Base-by-base conservation (phyloP, 2,888 invertebrate species). In the Xylota sylvarum region DNA sequence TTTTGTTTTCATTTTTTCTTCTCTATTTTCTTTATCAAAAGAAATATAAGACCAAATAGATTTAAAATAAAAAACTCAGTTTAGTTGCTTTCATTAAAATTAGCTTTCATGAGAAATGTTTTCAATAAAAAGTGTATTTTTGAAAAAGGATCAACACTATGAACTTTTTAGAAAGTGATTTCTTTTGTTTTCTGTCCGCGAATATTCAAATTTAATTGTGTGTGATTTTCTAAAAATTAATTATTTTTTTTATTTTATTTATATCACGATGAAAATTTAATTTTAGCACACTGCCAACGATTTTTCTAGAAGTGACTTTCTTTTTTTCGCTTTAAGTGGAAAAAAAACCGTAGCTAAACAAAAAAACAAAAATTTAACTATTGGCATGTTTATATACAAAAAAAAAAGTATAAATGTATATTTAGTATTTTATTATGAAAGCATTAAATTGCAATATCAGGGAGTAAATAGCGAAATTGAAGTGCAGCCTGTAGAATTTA, bases 271-370 rank as follows among this genome's bases (percentile, higher is more conserved):
- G 48, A n/a, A 14, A 1, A 40, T 69, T 43, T 50, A 58, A 50
- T 60, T 19, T 43, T 60, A 77, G 69, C 69, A 77, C 69, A 77
- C 37, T 60, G 69, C 60, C 77, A 69, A 69, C 58, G 50, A 60
- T 77, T 69, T 77, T 69, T 67, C 46, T 77, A 77, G 50, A 60
- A 69, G 67, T 77, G 77, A 60, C 58, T 67, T 67, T 69, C 60
- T 60, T 77, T n/a, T 30, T 56, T 69, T 60, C 58, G 60, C 52
- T 69, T 77, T 40, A 60, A 64, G 48, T 76, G 76, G 48, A 58
- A n/a, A 30, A 23, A 40, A 35, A 30, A 27, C 50, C 4, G 5
- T 50, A 60, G 50, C 12, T 5, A 23, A n/a, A n/a, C n/a, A 23
- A 43, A 27, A 43, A 4, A 12, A 19, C n/a, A 17, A n/a, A 52